Percentiles rank a stretch among this genome's conserved stretches.
phyloP scores from a whole-genome alignment of 2,888 invertebrate species.

The Sphinx pinastri region DNA sequence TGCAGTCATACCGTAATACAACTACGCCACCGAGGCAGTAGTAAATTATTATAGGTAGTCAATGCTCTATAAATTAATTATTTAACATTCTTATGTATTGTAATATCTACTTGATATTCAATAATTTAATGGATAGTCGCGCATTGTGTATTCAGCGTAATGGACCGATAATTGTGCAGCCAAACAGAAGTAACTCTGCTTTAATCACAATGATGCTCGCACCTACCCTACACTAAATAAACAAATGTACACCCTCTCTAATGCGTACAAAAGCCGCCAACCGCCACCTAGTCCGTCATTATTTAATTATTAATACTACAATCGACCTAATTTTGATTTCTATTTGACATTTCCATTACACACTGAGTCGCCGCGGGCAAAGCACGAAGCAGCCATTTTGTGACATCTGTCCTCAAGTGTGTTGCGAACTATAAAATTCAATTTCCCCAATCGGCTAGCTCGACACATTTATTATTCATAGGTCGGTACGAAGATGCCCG shows the following conservation, averaged over 20 bases:
- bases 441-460: slow-evolving; percentile 83
- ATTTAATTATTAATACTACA: slow-evolving; percentile 84
- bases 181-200: slow-evolving; percentile 79
- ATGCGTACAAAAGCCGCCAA: slow-evolving; percentile 60
- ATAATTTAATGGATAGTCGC: slow-evolving; percentile 73
- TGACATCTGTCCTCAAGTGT: slow-evolving; percentile 83
- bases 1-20: no score
- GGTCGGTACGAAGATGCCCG: slow-evolving; percentile 77
- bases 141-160: slow-evolving; percentile 75
- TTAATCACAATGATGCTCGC: slow-evolving; percentile 78
- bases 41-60: no score
- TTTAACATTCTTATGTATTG: background rate
- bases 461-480: slow-evolving; percentile 84
- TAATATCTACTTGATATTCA: slow-evolving; percentile 42
- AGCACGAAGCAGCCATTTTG: slow-evolving; percentile 73
- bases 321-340: slow-evolving; percentile 84
- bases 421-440: slow-evolving; percentile 84
- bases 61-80: no score
- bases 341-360: slow-evolving; percentile 82
- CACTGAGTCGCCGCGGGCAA: slow-evolving; percentile 70
- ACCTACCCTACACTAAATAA: slow-evolving; percentile 64
- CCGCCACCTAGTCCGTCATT: slow-evolving; percentile 65
- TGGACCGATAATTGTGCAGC: slow-evolving; percentile 81
- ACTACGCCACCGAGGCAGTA: no score
- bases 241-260: slow-evolving; percentile 53